Evolutionary conservation across 92 coral and sea anemone genomes (phyloP), one percentile per base, ranked within the genome.

Genomic region (Heliopora coerulea): DNA sequence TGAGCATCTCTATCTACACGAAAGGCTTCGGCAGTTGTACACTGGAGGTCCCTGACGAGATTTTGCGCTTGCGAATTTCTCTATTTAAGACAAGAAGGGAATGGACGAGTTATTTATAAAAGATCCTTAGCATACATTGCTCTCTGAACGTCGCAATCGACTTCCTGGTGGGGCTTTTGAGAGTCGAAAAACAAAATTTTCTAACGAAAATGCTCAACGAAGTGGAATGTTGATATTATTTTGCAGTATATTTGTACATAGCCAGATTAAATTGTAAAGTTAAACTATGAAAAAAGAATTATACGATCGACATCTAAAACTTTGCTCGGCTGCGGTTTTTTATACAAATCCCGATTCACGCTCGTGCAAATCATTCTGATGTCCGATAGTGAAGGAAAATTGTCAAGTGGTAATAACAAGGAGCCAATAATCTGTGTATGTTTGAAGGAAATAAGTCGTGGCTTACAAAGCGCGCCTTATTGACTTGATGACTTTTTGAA

Each of bases 141-240:
- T 65, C 72, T 40, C 60, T 9, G 72, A 61, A 15, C 1, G 0
- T 65, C 30, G 24, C 5, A 25, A 20, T 10, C 15, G 29, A 23
- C 19, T 4, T 26, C n/a, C n/a, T n/a, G n/a, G n/a, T n/a, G n/a
- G n/a, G n/a, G n/a, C n/a, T n/a, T n/a, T n/a, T n/a, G n/a, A 24
- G 35, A 10, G 23, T 1, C 21, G 58, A 7, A 41, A 42, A 56
- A 25, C 32, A 30, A 70, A 15, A 32, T 70, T 70, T 70, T 70
- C 77, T 50, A 70, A 49, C 54, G 77, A 70, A 70, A 70, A 70
- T 70, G 77, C 18, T 39, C 17, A 68, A 48, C 49, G n/a, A 49
- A 70, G 54, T 54, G 6, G 59, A 56, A 37, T 67, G 74, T 67
- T 23, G n/a, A 67, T 67, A 30, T 50, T 54, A 31, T 70, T 28